Conservation (phyloP, 2,888 invertebrate genomes). For the Cephus spinipes region DNA sequence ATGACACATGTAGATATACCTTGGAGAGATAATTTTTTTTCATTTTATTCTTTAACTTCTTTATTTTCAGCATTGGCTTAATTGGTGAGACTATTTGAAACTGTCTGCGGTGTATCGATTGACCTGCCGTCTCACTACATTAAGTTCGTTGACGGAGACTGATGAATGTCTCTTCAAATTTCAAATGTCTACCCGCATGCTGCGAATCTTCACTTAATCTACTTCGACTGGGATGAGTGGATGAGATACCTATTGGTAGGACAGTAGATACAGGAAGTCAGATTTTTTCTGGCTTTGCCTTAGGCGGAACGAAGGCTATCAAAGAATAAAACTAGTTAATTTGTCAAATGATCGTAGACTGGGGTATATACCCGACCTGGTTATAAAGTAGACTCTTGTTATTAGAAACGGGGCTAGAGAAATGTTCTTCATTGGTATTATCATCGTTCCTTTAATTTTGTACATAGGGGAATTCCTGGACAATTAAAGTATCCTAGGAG, state of each 20-base stretch:
- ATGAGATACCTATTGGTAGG: not conserved
- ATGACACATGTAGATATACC: not conserved
- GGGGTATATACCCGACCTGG: not conserved
- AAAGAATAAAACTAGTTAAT: not conserved
- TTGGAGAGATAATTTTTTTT: not conserved
- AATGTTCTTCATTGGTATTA: not conserved
- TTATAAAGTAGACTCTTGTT: not conserved
- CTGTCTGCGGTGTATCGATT: not conserved
- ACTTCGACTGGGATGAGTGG: not conserved
- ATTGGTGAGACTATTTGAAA: not conserved
- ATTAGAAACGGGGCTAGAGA: not conserved
- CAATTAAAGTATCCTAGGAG: not conserved
- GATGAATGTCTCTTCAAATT: not conserved
- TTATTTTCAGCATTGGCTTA: not conserved
- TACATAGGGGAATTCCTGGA: not conserved
- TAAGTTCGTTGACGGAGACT: not conserved
- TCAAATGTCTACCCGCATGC: not conserved
- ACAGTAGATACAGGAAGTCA: not conserved
- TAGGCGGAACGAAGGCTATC: not conserved
- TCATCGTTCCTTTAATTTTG: not conserved
- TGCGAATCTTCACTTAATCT: not conserved
- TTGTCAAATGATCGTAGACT: not conserved
- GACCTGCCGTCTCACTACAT: not conserved
- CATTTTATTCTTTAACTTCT: not conserved
- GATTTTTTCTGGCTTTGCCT: not conserved